A percentile compares a stretch with the other conserved stretches of the same genome.
phyloP scores from a whole-genome alignment of 2,113 vertebrate genomes.

The Psittacula cyanocephala region DNA sequence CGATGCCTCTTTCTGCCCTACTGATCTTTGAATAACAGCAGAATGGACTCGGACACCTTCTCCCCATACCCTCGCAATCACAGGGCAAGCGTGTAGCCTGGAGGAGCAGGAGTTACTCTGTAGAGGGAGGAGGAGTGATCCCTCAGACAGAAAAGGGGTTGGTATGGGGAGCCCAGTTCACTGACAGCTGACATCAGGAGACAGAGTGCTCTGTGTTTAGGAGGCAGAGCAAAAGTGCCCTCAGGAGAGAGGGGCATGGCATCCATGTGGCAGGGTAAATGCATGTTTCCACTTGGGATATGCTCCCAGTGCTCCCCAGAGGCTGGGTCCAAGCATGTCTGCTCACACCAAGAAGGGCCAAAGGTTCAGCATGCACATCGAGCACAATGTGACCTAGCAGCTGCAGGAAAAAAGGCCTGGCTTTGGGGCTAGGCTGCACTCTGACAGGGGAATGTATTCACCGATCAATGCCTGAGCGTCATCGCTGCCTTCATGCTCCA shows the following conservation, averaged over 20 bases:
- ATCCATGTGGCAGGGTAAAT: fast-evolving
- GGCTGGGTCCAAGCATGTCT: fast-evolving
- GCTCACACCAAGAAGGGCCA: background rate
- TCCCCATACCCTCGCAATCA: background rate
- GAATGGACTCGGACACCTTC: background rate
- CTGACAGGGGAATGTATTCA: background rate
- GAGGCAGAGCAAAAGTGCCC: background rate
- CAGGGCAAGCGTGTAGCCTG: background rate
- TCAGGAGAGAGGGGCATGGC: background rate
- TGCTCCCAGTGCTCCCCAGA: background rate
- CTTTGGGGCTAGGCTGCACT: background rate
- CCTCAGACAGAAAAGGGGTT: background rate
- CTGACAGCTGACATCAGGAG: background rate
- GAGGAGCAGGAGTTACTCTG: background rate
- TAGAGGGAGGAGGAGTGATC: background rate
- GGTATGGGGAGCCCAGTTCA: background rate
- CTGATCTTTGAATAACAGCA: background rate
- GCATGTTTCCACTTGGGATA: fast-evolving
- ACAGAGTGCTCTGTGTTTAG: background rate
- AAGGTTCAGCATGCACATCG: background rate
- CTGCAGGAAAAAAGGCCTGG: background rate
- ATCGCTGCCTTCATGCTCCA: background rate
- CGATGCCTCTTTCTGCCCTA: background rate
- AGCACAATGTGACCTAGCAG: background rate
- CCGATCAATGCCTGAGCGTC: fast-evolving